phyloP scores from a whole-genome alignment of 1,140 invertebrate species.

The Wasmannia auropunctata region DNA sequence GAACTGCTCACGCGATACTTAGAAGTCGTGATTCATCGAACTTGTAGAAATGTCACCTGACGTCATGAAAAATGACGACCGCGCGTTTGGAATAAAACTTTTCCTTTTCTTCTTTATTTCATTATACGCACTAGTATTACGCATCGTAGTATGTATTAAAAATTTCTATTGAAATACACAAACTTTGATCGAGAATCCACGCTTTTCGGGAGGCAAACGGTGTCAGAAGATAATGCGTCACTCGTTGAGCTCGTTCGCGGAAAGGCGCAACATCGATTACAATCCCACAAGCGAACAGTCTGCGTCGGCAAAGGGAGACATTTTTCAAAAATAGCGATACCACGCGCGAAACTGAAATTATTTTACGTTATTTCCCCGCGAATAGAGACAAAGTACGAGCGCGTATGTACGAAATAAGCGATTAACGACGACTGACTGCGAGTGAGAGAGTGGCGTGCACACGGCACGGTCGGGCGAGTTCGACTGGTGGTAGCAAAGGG shows the following conservation, averaged over 20 bases:
- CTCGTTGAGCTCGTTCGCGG: not conserved
- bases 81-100: not conserved
- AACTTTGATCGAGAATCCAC: not conserved
- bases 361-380: too few relatives aligned
- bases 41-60: constrained; percentile 11
- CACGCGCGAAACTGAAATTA: not conserved
- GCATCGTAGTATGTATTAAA: not conserved
- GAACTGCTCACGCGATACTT: not conserved
- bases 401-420: not conserved
- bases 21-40: constrained; percentile 28
- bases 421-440: not conserved
- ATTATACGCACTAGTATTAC: too few relatives aligned
- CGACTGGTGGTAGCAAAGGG: constrained; percentile 71
- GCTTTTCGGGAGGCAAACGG: not conserved
- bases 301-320: not conserved
- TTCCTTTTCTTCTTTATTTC: not conserved
- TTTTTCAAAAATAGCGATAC: not conserved
- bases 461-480: constrained; percentile 69
- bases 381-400: not conserved
- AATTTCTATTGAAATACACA: too few relatives aligned
- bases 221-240: constrained; percentile 37
- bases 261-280: constrained; percentile 24
- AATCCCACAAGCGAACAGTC: not conserved
- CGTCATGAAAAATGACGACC: not conserved
- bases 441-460: constrained; percentile 14